Evolutionary conservation across 2,113 vertebrate species (phyloP), one percentile per base, ranked within the genome.

Genomic region (Talpa occidentalis): DNA sequence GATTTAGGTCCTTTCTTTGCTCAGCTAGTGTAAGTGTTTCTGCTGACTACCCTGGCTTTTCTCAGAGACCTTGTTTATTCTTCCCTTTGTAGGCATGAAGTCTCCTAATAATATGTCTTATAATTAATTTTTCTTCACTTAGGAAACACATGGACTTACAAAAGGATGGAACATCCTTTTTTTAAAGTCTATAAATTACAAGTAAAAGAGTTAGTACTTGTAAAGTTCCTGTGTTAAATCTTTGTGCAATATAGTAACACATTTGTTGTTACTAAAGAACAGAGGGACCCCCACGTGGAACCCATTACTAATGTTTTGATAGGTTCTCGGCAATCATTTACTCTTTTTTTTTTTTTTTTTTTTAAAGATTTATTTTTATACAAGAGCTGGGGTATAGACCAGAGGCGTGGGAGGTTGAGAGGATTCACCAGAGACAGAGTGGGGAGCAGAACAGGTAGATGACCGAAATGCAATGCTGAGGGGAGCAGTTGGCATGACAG

Each of bases 71-170:
- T 66, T 73, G 16, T 66, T 79, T 73, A 66, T 83, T 78, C 26
- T 62, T 30, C 35, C 19, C 22, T 70, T 93, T 62, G 24, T 85
- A 69, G 56, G 47, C 30, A 26, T 70, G 24, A 69, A 90, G 44
- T 62, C 26, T 30, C 54, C 59, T 84, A 86, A 47, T 74, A 59
- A 70, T 0, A 0, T 94, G 5, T 17, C 62, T 88, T 94, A 30
- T 10, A 82, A 52, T 52, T 89, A 78, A 0, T 91, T 72, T 86
- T 19, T 62, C 77, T 8, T 62, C 16, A 44, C 8, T 88, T 10
- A 67, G 42, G 59, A 89, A 88, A 74, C 30, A 69, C 47, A 47
- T 59, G 40, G 42, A 80, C 78, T 77, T 97, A 90, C 67, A 91
- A 85, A 96, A 82, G 44, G 10, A 67, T 72, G 10, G 1, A 35